Evolutionary conservation across 2,113 vertebrate species (phyloP).

Genomic region (Colistium nudipinnis): DNA sequence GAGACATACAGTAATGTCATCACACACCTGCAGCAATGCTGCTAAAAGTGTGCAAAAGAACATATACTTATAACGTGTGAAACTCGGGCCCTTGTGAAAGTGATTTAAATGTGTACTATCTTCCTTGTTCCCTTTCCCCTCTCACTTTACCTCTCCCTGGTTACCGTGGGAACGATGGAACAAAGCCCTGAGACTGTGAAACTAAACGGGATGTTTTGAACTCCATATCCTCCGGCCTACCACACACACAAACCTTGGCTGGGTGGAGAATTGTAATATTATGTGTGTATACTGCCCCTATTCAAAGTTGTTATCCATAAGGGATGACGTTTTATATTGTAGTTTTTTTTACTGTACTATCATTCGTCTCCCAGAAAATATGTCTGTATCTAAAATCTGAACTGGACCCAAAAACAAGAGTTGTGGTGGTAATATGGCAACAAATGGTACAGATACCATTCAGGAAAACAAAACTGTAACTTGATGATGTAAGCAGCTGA

Average conservation of each 20-base stretch:
- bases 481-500: no score
- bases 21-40: no score
- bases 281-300: neutral
- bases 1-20: no score
- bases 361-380: no score
- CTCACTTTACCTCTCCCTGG: conserved; percentile 50
- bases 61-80: neutral
- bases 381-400: no score
- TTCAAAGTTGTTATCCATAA: neutral
- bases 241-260: neutral
- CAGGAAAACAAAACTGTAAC: no score
- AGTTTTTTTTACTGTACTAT: no score
- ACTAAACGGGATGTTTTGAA: conserved; percentile 64
- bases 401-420: no score
- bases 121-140: neutral
- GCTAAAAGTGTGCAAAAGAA: no score
- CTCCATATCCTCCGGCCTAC: conserved; percentile 57
- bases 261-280: neutral
- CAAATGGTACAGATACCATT: no score
- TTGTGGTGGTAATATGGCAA: no score
- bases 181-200: conserved; percentile 56
- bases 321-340: no score
- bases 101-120: conserved; percentile 11
- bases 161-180: conserved; percentile 66
- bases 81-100: neutral